Percentiles rank a stretch among this genome's conserved stretches.
Conservation (phyloP, 2,113 vertebrate genomes). For the Tragelaphus buxtoni region DNA sequence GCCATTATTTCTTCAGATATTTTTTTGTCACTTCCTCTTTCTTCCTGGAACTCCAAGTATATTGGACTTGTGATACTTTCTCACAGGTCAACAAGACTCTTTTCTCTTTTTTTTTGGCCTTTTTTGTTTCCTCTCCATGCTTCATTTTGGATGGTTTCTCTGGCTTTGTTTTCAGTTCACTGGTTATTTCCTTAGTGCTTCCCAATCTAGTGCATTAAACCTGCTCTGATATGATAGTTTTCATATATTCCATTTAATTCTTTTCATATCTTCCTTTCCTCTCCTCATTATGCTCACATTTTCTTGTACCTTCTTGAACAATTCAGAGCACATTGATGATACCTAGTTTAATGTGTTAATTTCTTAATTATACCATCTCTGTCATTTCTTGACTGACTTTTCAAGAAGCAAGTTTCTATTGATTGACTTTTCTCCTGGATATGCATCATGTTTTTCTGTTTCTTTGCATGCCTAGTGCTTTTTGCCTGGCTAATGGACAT, state of each 20-base stretch:
- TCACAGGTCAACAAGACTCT: neutral
- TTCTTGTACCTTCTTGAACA: neutral
- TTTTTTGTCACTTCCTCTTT: neutral
- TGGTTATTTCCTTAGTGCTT: neutral
- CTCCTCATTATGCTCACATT: neutral
- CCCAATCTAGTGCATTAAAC: neutral
- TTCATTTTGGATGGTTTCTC: neutral
- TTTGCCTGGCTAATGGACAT: neutral
- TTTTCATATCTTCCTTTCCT: neutral
- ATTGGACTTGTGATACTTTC: neutral
- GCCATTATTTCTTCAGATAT: neutral
- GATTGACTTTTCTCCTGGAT: neutral
- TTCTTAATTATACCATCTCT: neutral
- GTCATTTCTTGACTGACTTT: neutral
- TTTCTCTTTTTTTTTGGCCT: neutral
- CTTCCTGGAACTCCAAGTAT: neutral
- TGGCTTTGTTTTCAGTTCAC: neutral
- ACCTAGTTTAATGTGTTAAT: neutral
- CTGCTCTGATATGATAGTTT: neutral
- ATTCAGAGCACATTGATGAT: neutral
- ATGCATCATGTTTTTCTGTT: neutral
- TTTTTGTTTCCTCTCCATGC: neutral
- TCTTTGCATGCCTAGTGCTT: neutral
- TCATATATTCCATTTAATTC: neutral
- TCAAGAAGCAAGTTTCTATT: neutral